These are phyloP conservation scores for Camelus bactrianus DNA, from an alignment of 2,113 vertebrate species.

Conservation along the genomic window DNA sequence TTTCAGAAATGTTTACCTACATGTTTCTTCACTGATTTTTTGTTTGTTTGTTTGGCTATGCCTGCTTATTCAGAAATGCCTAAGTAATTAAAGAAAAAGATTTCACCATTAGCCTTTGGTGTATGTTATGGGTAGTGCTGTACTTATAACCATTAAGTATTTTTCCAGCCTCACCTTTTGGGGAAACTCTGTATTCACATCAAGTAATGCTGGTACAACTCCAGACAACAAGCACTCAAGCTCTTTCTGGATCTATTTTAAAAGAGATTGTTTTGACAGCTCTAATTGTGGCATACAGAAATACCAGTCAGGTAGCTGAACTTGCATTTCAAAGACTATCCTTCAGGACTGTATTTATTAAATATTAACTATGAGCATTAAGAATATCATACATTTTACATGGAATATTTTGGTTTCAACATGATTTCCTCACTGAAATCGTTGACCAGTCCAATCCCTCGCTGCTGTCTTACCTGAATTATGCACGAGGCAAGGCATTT, in stretches of 20 bases:
- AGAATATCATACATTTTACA: slow-evolving; percentile 88
- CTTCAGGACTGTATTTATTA: slow-evolving; percentile 80
- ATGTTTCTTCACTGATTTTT: slow-evolving; percentile 42
- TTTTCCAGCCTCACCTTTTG: slow-evolving; percentile 52
- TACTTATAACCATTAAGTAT: background rate
- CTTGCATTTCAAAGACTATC: slow-evolving; percentile 70
- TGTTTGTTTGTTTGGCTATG: background rate
- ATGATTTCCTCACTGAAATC: slow-evolving; percentile 81
- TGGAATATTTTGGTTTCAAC: slow-evolving; percentile 80
- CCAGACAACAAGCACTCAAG: slow-evolving; percentile 35
- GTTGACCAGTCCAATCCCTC: slow-evolving; percentile 75
- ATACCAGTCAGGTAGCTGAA: slow-evolving; percentile 67
- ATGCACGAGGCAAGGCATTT: slow-evolving; percentile 78
- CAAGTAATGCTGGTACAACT: background rate
- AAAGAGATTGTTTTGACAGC: slow-evolving; percentile 76
- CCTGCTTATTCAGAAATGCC: slow-evolving; percentile 54
- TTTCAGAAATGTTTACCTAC: slow-evolving; percentile 62
- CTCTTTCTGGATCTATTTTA: slow-evolving; percentile 61
- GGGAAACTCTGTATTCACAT: slow-evolving; percentile 47
- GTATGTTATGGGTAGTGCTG: background rate
- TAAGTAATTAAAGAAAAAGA: slow-evolving; percentile 56
- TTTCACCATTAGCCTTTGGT: background rate
- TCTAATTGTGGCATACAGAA: slow-evolving; percentile 75
- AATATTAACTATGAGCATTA: slow-evolving; percentile 87
- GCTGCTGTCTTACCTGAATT: slow-evolving; percentile 81